These are phyloP conservation scores for Vulpes lagopus DNA, from an alignment of 2,113 vertebrate species.

Conservation along the genomic window DNA sequence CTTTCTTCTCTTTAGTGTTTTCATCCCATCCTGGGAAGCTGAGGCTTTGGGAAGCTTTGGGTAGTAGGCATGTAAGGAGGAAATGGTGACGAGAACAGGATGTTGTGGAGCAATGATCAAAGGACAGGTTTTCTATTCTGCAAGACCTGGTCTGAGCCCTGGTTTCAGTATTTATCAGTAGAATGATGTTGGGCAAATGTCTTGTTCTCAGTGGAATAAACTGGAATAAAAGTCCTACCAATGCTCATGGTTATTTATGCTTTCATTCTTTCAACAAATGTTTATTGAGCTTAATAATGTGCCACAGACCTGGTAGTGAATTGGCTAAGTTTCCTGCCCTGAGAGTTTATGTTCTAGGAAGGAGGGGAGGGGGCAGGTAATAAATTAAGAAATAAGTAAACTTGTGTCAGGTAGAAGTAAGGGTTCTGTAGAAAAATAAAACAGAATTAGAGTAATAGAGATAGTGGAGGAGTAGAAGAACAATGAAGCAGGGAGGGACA, in stretches of 20 bases:
- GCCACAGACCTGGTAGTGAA: neutral
- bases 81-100: too few species aligned
- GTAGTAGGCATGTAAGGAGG: neutral
- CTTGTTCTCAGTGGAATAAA: neutral
- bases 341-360: neutral
- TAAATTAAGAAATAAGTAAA: neutral
- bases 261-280: neutral
- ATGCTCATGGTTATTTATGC: neutral
- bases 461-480: neutral
- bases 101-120: neutral
- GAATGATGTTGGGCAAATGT: neutral
- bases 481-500: too few species aligned
- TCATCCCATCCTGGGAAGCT: neutral
- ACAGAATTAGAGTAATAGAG: neutral
- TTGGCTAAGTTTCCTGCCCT: neutral
- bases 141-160: neutral
- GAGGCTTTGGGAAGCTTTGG: neutral
- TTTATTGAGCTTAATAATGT: neutral
- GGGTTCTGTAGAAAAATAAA: neutral
- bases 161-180: neutral
- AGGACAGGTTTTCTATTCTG: neutral
- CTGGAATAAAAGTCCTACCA: neutral
- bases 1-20: neutral
- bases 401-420: neutral
- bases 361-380: neutral